Base-by-base conservation (phyloP, 2,888 invertebrate species). In the Phengaris arion region DNA sequence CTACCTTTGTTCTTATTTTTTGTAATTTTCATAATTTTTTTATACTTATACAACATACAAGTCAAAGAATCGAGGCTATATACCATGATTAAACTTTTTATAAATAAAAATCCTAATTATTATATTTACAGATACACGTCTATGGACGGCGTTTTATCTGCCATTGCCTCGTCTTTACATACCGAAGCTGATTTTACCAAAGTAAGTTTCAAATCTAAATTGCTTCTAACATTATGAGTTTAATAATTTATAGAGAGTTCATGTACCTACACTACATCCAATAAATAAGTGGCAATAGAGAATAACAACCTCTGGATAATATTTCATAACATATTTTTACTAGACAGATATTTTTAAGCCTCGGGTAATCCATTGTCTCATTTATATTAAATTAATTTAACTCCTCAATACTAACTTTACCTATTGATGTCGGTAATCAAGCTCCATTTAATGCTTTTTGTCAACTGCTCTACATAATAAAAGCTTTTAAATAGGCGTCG, bases 171-270 rank as follows among this genome's bases (percentile, higher is more conserved):
- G 3, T 79, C 80, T 10, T 80, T 93, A 10, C 88, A 84, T 15
- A 87, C 89, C 1, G 85, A 88, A 78, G 82, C 78, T 15, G 91
- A 93, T 75, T 88, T 93, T 77, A 78, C 78, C 15, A 83, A 86
- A 76, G 93, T 93, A 85, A 85, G 85, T 80, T 76, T 64, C 12
- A 48, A 9, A 35, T 55, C 74, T 6, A 59, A 69, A 55, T 48
- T 75, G 69, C 45, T 69, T 74, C 45, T 68, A 35, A 54, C 4
- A 52, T 52, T 12, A 52, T 12, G 12, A 12, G 52, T 4, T 52
- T 52, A 4, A 46, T 46, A 46, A 48, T 8, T 48, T 7, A 48
- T 6, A 48, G 48, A 48, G 48, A 48, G 6, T 8, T 48, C 48
- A 7, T 48, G 8, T 48, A 1, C 48, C 48, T 2, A n/a, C n/a